Base-by-base conservation (phyloP, 1,140 invertebrate species). In the Lordiphosa clarofinis region DNA sequence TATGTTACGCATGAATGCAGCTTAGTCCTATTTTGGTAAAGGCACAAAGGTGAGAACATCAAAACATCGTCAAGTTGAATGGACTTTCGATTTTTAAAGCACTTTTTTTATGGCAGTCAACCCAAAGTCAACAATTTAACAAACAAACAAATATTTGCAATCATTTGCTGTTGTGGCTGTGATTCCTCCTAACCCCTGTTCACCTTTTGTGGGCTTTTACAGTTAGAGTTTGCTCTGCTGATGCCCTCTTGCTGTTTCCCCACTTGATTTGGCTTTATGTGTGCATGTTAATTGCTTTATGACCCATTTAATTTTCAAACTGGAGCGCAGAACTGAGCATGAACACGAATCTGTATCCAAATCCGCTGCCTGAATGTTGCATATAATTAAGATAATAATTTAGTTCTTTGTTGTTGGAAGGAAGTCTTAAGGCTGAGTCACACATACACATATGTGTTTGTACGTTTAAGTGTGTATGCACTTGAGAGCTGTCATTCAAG, bases 331-430 rank as follows among this genome's bases (percentile, higher is more conserved):
- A 28, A 57, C 56, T 28, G 40, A 40, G 38, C 12, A 53, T 56
- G 35, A 31, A 60, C 50, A 33, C 56, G 43, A 55, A 74, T 49
- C 42, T 49, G 21, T n/a, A n/a, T n/a, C n/a, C n/a, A 39, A 55
- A 57, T 60, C 48, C 24, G n/a, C 39, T 36, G 35, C 43, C 11
- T 55, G 56, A 55, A 38, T 24, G 15, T 59, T 64, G 59, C 55
- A 76, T 82, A 59, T 81, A 81, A 81, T 81, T 81, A 81, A 81
- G 76, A 69, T 72, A 61, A 81, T 74, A 67, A 55, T 69, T 69
- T 58, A 48, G 39, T 70, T 47, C 40, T 4, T 11, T 48, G 19
- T 48, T 36, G 59, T 74, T 74, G 57, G 44, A 36, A 28, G 31
- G 33, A 33, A 43, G 44, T 56, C 52, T 57, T 60, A 49, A 46